Base-by-base conservation (phyloP, 2,113 vertebrate genomes). In the Rousettus leschenaultii region DNA sequence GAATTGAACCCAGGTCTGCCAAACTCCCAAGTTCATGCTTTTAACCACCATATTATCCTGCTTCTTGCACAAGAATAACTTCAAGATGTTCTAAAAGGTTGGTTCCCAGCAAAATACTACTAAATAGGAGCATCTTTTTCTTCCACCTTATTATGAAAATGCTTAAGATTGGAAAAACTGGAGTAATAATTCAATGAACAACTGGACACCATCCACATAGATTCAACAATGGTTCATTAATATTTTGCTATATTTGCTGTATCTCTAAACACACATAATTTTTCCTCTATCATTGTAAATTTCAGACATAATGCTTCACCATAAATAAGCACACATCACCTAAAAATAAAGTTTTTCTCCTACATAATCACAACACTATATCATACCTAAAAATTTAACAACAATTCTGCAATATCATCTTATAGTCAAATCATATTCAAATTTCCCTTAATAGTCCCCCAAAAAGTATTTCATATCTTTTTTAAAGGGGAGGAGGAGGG, bases 11-110 rank as follows among this genome's bases (percentile, higher is more conserved):
- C 57, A 73, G 22, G 13, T 83, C 38, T 93, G 13, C 85, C 61
- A 90, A 92, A 94, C 89, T 51, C 70, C 77, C 77, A 92, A 86
- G 24, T 78, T 95, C 59, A 94, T 68, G 14, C 48, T 94, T 95
- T 93, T 91, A 96, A 88, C 57, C 26, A 90, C 65, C 33, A n/a
- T 68, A 75, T 70, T 63, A 91, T 79, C 26, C 33, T 93, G 57
- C 70, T 94, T 91, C 74, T 75, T 91, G 43, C 28, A 88, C 30
- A 70, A 95, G 19, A 93, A 71, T 78, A 96, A 95, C 68, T 92
- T 86, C 63, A 86, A 90, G n/a, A 71, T 87, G 26, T 92, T 84
- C 86, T 93, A 68, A 91, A 85, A 96, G 30, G 4, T 78, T 74
- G 55, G 61, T 74, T 75, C n/a, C 26, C 38, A n/a, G 38, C 1